phyloP scores from a whole-genome alignment of 1,140 invertebrate genomes.

The Drosophila subobscura region DNA sequence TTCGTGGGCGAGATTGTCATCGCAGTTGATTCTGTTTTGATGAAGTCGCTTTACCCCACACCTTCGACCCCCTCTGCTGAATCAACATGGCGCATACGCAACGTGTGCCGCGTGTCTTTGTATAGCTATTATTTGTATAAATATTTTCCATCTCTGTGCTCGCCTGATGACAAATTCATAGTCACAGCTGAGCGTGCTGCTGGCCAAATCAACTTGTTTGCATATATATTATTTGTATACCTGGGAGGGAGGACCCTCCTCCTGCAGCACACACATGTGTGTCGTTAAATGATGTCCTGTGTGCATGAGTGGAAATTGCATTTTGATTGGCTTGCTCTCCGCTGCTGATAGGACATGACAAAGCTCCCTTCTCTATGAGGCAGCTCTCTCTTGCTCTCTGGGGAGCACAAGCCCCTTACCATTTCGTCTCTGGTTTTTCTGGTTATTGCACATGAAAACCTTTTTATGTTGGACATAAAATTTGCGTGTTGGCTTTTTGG shows the following conservation, averaged over 20 bases:
- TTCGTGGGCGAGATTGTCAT: not conserved
- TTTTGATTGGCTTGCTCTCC: constrained; percentile 73
- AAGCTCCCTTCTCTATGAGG: constrained; percentile 11
- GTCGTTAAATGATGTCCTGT: constrained; percentile 60
- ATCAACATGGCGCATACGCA: constrained; percentile 66
- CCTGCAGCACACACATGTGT: constrained; percentile 15
- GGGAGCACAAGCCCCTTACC: constrained; percentile 10
- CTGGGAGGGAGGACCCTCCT: not conserved
- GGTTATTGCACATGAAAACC: constrained; percentile 63
- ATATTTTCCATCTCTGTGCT: constrained; percentile 42
- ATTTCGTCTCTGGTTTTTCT: not conserved
- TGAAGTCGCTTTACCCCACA: constrained; percentile 60
- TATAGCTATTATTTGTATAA: constrained; percentile 52
- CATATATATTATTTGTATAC: constrained; percentile 68
- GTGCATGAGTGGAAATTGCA: constrained; percentile 69
- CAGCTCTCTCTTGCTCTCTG: not conserved
- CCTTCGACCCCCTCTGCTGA: constrained; percentile 29
- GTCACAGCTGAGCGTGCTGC: constrained; percentile 41
- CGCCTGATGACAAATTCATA: constrained; percentile 73
- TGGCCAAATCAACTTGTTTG: constrained; percentile 69
- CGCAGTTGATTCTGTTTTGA: constrained; percentile 75
- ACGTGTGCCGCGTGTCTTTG: constrained; percentile 32
- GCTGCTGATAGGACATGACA: constrained; percentile 51
- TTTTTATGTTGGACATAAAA: constrained; percentile 60
- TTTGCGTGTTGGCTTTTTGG: constrained; percentile 46